Conservation (phyloP, 2,888 invertebrate genomes). For the Nemapogon koenigi region DNA sequence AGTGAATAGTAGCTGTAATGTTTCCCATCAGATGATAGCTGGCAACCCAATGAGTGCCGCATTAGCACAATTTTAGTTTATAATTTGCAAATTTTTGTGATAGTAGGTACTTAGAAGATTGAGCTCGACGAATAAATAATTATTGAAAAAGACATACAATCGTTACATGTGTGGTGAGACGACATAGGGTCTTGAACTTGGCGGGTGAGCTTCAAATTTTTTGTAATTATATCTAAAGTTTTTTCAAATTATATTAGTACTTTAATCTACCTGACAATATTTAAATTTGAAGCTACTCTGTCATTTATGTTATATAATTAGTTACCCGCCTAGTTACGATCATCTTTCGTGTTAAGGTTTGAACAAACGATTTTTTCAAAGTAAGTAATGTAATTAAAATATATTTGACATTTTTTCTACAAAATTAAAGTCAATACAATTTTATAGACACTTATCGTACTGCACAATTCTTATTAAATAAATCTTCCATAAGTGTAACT, state of each 20-base stretch:
- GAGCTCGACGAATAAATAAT: conserved; percentile 18
- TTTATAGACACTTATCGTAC: no score
- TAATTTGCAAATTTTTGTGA: conserved; percentile 50
- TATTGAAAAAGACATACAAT: conserved; percentile 23
- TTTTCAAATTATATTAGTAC: background rate
- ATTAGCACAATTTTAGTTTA: conserved; percentile 52
- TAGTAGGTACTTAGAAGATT: conserved; percentile 52
- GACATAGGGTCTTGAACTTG: conserved; percentile 41
- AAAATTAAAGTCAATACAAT: no score
- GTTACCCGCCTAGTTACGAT: no score
- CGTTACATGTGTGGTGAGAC: conserved; percentile 66
- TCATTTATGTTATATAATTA: no score
- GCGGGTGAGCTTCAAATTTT: background rate
- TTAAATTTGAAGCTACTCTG: no score
- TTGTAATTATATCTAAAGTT: background rate
- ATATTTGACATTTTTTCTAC: no score
- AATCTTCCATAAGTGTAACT: no score
- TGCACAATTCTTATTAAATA: no score
- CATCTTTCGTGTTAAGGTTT: no score
- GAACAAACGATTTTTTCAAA: no score
- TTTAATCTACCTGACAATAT: no score
- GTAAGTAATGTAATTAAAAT: no score
- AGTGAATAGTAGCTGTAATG: conserved; percentile 37
- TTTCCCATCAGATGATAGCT: conserved; percentile 55
- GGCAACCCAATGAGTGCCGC: conserved; percentile 24